Evolutionary conservation across 2,113 vertebrate genomes (phyloP), one percentile per base, ranked within the genome.

Genomic region (Heterotilapia buettikoferi): DNA sequence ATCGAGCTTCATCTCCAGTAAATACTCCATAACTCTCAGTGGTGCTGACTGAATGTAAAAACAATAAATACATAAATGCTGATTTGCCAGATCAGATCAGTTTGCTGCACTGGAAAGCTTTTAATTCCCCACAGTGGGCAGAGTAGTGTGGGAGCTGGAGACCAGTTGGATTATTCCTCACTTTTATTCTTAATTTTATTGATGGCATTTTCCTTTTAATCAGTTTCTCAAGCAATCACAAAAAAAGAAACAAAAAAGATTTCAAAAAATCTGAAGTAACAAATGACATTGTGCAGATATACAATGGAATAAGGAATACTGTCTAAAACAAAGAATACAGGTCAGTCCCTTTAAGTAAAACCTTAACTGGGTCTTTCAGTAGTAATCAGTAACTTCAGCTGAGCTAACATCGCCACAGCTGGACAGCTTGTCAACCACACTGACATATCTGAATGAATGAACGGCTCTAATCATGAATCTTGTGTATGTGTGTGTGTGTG

Each of bases 401-500:
- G 86, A 88, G 80, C 89, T 71, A 80, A 92, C 92, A 66, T 86
- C 14, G 13, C 87, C 95, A 89, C 95, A 95, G 90, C 94, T 95
- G 93, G 93, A 93, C 93, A 87, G 90, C 93, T 80, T 95, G 95
- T 93, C 94, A 92, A 89, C 76, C 84, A 84, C 86, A 54, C 90
- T 93, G 93, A 94, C 92, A 94, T 93, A 93, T 95, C 89, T 90
- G 91, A 92, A 91, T 84, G 92, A 94, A 94, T 83, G 93, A 94
- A 90, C 82, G 79, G 52, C 80, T 95, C 82, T 94, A 93, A 95
- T 95, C 93, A 94, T 54, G 82, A 84, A 63, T 86, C 79, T 47
- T 57, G 81, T 84, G n/a, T 84, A 21, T 56, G 1, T 78, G 52
- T 80, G 66, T 26, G 54, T 53, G 68, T 80, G 82, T 85, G 88